Base-by-base conservation (phyloP, 2,113 vertebrate genomes). In the Trichechus manatus region DNA sequence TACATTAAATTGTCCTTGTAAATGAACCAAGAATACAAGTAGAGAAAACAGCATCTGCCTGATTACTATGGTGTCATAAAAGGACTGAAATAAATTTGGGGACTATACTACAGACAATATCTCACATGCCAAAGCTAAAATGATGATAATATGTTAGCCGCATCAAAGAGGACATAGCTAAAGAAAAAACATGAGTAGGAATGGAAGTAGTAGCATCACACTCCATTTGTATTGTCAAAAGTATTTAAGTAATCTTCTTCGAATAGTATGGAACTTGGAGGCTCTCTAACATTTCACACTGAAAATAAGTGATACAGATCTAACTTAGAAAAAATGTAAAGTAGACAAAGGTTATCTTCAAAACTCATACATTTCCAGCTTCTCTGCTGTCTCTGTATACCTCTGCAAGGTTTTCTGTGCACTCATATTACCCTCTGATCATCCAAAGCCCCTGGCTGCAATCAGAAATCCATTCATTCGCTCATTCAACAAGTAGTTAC, bases 31-130 rank as follows among this genome's bases (percentile, higher is more conserved):
- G 79, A 84, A 84, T 50, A 36, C 9, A 85, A 87, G 70, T 50
- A 19, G 70, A 84, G 44, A 83, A 92, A 72, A 36, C n/a, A 4
- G 1, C 36, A 36, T 47, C n/a, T 64, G 56, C 47, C 33, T 44
- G n/a, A 89, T 80, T 63, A 72, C 25, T 61, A 50, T 64, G 39
- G 23, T 56, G 63, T 96, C n/a, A 66, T 53, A 79, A 85, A 94
- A 63, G 50, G 33, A 79, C 70, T 78, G 42, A 89, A 93, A 53
- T 88, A 53, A 27, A 72, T 85, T 50, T 59, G 50, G 27, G 78
- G 42, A 79, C 56, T 85, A 63, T 85, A 42, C 17, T 56, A 61
- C 5, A 72, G 50, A 93, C 33, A 77, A n/a, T 89, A 79, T 11
- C 42, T 72, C 14, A 47, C 1, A 33, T 70, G 78, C 50, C 39